Percentiles rank a stretch among this genome's conserved stretches.
These are phyloP conservation scores for Nomia melanderi DNA, from an alignment of 1,140 invertebrate species.

Conservation along the genomic window DNA sequence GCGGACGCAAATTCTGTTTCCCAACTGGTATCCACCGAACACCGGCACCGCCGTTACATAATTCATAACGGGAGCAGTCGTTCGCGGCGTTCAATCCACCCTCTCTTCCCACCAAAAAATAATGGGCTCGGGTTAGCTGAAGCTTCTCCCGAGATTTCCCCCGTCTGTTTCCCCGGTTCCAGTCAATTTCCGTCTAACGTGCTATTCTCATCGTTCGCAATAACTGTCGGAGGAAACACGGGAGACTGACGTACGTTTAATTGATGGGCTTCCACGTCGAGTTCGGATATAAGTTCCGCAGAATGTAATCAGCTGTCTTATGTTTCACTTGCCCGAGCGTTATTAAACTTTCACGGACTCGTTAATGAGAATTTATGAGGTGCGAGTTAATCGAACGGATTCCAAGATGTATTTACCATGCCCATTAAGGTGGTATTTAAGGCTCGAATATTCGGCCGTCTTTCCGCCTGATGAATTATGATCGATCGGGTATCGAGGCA, in stretches of 20 bases:
- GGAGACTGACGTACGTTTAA: background rate
- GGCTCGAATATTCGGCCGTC: no score
- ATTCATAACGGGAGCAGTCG: conserved; percentile 28
- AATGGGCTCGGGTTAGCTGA: background rate
- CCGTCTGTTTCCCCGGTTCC: background rate
- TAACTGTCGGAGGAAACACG: background rate
- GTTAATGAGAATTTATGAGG: no score
- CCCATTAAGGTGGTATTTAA: no score
- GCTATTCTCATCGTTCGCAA: background rate
- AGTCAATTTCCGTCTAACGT: background rate
- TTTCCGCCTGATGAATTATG: no score
- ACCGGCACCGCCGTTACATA: conserved; percentile 29
- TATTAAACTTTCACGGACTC: no score
- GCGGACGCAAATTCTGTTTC: conserved; percentile 33
- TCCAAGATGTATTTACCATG: no score
- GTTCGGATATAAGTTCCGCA: background rate
- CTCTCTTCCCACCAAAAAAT: background rate
- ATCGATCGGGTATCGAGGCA: no score
- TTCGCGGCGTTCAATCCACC: background rate
- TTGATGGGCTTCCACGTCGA: background rate
- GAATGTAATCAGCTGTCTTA: background rate
- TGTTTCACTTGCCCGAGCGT: no score
- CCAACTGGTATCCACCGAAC: background rate
- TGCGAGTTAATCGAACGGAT: no score
- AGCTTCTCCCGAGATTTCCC: background rate